Evolutionary conservation across 1,140 invertebrate species (phyloP).

Genomic region (Octopus bimaculoides): DNA sequence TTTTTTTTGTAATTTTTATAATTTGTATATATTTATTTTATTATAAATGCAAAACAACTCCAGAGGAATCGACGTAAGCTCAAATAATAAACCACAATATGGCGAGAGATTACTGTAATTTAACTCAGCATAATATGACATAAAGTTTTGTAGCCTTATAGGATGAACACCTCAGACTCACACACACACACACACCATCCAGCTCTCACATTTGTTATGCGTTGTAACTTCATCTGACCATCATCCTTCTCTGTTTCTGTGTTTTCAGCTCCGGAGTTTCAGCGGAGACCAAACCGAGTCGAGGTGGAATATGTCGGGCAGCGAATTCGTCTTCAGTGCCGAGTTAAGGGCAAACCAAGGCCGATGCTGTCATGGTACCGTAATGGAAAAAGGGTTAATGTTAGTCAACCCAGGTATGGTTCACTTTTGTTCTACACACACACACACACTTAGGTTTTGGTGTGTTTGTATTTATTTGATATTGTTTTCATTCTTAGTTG

Average conservation of each 20-base stretch:
- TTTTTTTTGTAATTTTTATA: too few species aligned
- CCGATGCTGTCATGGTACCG: slow-evolving; percentile 38
- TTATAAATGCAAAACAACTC: too few species aligned
- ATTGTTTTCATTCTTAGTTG: too few species aligned
- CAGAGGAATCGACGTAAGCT: too few species aligned
- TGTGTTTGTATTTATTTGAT: too few species aligned
- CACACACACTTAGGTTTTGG: not conserved
- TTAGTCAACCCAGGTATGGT: slow-evolving; percentile 13
- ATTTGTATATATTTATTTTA: too few species aligned
- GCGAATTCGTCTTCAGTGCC: slow-evolving; percentile 37
- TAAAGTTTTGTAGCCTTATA: not conserved
- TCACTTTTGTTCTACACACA: not conserved
- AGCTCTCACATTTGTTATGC: not conserved
- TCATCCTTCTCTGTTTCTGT: slow-evolving; percentile 8
- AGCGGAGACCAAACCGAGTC: slow-evolving; percentile 8
- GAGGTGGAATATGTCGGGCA: slow-evolving; percentile 26
- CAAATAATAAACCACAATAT: not conserved
- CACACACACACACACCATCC: not conserved
- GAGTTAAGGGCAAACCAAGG: slow-evolving; percentile 31
- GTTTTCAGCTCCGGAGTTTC: slow-evolving; percentile 22
- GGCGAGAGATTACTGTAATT: not conserved
- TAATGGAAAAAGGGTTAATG: slow-evolving; percentile 22
- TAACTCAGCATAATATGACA: not conserved
- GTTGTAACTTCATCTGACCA: not conserved
- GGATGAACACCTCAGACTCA: not conserved